Percentiles rank a stretch among this genome's conserved stretches.
These are phyloP conservation scores for Typhlichthys eigenmanni DNA, from an alignment of 2,797 vertebrate species.

Conservation along the genomic window DNA sequence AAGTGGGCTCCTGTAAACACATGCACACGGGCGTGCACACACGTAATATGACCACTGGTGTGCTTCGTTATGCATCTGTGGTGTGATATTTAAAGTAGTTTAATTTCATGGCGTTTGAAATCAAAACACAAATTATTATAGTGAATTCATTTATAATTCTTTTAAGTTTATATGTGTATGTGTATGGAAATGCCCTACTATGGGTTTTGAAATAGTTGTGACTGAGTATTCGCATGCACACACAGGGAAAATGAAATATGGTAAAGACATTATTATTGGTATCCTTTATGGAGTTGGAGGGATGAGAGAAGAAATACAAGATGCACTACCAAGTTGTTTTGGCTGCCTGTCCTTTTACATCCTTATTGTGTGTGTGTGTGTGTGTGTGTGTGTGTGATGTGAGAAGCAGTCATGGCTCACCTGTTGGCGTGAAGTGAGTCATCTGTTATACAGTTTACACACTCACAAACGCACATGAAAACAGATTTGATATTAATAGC, in stretches of 20 bases:
- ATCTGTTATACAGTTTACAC: slow-evolving; percentile 18
- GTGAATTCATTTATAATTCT: too few species aligned
- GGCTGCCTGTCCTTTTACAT: slow-evolving; percentile 4
- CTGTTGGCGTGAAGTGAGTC: slow-evolving; percentile 15
- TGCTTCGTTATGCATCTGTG: too few species aligned
- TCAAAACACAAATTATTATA: too few species aligned
- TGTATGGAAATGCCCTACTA: too few species aligned
- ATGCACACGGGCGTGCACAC: neutral
- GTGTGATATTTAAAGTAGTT: too few species aligned
- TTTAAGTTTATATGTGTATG: too few species aligned
- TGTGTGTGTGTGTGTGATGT: slow-evolving; percentile 18
- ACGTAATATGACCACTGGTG: neutral
- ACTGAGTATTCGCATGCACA: slow-evolving; percentile 5
- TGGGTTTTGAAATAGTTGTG: neutral
- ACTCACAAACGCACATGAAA: neutral
- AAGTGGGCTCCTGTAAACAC: neutral
- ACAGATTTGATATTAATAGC: too few species aligned
- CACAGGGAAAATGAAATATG: slow-evolving; percentile 32
- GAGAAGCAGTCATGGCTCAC: slow-evolving; percentile 16
- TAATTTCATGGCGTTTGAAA: too few species aligned
- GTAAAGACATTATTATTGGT: slow-evolving; percentile 63
- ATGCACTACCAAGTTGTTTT: slow-evolving; percentile 27
- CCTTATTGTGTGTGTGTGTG: slow-evolving; percentile 4
- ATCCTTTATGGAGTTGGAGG: slow-evolving; percentile 28
- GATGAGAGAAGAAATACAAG: slow-evolving; percentile 22